phyloP scores from a whole-genome alignment of 2,888 invertebrate species.

The Sinelater perroti region DNA sequence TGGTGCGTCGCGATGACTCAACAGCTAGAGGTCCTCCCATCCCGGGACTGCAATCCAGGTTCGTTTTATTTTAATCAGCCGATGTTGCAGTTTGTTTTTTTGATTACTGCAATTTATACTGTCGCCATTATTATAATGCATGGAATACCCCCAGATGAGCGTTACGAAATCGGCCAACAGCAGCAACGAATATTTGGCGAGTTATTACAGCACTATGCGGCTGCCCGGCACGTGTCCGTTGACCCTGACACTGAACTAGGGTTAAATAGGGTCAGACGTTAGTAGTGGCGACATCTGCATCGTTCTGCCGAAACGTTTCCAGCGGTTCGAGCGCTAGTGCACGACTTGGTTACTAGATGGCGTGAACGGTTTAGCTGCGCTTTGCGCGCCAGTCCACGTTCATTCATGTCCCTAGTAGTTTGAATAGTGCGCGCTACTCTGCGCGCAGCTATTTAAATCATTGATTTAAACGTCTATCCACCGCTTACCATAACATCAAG shows the following conservation, averaged over 20 bases:
- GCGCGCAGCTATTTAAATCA: too few species aligned
- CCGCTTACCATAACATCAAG: too few species aligned
- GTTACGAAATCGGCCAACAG: too few species aligned
- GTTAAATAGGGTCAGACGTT: constrained; percentile 1
- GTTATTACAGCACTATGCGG: too few species aligned
- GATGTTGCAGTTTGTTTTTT: not conserved
- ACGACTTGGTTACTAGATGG: constrained; percentile 16
- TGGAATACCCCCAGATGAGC: too few species aligned
- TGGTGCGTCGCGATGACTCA: too few species aligned
- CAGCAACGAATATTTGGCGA: too few species aligned
- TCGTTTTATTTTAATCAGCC: constrained; percentile 2
- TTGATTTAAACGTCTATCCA: too few species aligned
- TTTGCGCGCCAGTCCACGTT: not conserved
- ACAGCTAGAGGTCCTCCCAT: too few species aligned
- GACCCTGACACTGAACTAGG: constrained; percentile 36
- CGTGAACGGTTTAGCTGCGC: not conserved
- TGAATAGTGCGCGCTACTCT: too few species aligned
- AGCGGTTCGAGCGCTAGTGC: not conserved
- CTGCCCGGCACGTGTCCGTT: constrained; percentile 33
- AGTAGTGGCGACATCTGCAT: constrained; percentile 27
- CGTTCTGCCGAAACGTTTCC: not conserved
- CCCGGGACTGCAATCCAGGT: constrained; percentile 24
- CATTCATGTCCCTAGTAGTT: constrained; percentile 9
- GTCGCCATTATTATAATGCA: too few species aligned
- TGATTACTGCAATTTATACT: too few species aligned